Base-by-base conservation (phyloP, 2,888 invertebrate species). In the Cartodere bifasciata region DNA sequence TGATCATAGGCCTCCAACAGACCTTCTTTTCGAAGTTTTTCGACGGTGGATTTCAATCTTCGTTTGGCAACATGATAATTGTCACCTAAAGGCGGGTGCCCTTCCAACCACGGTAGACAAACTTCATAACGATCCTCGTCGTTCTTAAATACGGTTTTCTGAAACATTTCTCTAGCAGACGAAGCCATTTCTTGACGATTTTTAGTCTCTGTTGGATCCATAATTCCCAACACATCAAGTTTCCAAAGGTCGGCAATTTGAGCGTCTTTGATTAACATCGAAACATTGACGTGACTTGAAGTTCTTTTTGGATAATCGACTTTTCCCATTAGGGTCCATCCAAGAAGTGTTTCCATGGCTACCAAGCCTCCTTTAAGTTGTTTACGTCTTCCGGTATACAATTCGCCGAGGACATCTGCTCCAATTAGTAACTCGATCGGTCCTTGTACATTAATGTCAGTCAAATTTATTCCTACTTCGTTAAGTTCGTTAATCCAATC, bases 151-250 rank as follows among this genome's bases (percentile, higher is more conserved):
- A 53, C 44, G 1, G 49, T 55, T 14, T 47, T 35, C 7, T 37
- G 11, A 39, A 53, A 54, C 25, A 43, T 31, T 3, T 46, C 29
- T 32, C 36, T 43, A 1, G 48, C 43, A 4, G 34, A 38, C 20
- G 33, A 15, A 16, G 46, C 43, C 4, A 30, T 35, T 22, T 38
- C 37, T 13, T 42, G 30, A 28, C 36, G 42, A 6, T 42, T 27
- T 27, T 39, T 40, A 9, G 28, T 45, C 29, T 46, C 42, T 1
- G 41, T 28, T 1, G 50, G 48, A 32, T 54, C 48, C 4, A 15
- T 39, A 6, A 55, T 53, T 1, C 52, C 53, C 2, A 52, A 23
- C 4, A 41, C 38, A 16, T 54, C 53, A 2, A 55, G 36, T 9
- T 29, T 32, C 51, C 55, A 55, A 23, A 55, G 36, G 16, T 49